Conservation (phyloP, 2,888 invertebrate genomes). For the Ditula angustiorana region DNA sequence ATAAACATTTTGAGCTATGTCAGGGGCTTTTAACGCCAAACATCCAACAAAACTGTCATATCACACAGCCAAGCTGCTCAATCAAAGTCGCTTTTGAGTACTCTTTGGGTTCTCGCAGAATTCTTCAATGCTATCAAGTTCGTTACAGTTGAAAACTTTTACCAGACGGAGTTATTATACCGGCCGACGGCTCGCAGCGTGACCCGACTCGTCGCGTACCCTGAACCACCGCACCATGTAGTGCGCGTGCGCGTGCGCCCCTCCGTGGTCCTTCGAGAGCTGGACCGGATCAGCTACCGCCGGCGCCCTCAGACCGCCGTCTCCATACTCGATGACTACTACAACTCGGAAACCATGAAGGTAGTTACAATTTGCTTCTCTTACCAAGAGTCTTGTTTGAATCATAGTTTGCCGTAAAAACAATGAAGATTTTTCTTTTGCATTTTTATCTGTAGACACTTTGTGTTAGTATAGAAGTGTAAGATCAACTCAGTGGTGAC, state of each 20-base stretch:
- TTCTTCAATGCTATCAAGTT: neutral
- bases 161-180: conserved; percentile 80
- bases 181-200: conserved; percentile 77
- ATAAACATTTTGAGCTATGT: too few relatives aligned
- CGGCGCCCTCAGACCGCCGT: conserved; percentile 86
- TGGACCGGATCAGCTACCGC: conserved; percentile 89
- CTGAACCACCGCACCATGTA: conserved; percentile 83
- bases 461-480: too few relatives aligned
- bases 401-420: too few relatives aligned
- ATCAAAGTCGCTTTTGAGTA: neutral
- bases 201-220: conserved; percentile 87
- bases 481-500: too few relatives aligned
- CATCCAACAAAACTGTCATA: too few relatives aligned
- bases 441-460: too few relatives aligned
- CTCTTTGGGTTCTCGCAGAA: neutral
- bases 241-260: conserved; percentile 86
- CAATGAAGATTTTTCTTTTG: too few relatives aligned
- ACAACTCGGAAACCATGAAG: conserved; percentile 90
- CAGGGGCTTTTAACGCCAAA: too few relatives aligned
- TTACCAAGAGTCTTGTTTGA: too few relatives aligned
- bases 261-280: conserved; percentile 88
- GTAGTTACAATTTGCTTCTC: too few relatives aligned
- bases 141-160: conserved; percentile 34
- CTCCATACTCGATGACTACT: conserved; percentile 90
- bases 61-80: too few relatives aligned